Evolutionary conservation across 2,113 vertebrate genomes (phyloP).

Genomic region (Zingel zingel): DNA sequence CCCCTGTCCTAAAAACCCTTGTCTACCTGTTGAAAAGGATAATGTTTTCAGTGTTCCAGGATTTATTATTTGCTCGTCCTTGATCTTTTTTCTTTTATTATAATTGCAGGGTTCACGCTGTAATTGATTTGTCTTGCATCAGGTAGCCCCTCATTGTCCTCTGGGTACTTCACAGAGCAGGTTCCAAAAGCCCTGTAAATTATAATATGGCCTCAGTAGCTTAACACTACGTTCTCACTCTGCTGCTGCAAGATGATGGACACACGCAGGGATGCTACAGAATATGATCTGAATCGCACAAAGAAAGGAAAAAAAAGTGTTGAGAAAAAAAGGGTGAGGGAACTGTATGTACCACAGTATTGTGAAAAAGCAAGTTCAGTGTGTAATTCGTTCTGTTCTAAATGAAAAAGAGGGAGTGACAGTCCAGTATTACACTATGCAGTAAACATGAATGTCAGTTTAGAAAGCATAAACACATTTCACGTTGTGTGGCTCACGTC

Average conservation of each 20-base stretch:
- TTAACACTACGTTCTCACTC: constrained; percentile 19
- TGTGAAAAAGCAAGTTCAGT: constrained; percentile 19
- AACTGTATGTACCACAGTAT: constrained; percentile 3
- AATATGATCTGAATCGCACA: constrained; percentile 28
- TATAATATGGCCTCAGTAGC: constrained; percentile 18
- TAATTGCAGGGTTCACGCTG: background rate
- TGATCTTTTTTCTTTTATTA: constrained; percentile 11
- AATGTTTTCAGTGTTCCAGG: background rate
- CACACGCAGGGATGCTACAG: constrained; percentile 16
- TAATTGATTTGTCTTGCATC: constrained; percentile 42
- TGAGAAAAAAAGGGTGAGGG: background rate
- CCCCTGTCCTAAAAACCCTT: constrained; percentile 16
- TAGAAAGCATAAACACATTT: background rate
- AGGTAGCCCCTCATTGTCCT: constrained; percentile 30
- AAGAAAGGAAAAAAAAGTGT: background rate
- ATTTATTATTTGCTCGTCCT: constrained; percentile 15
- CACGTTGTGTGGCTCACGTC: constrained; percentile 11
- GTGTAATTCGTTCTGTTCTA: background rate
- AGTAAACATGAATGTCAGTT: background rate
- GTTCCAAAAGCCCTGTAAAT: constrained; percentile 37
- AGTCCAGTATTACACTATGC: background rate
- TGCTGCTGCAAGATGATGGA: constrained; percentile 22
- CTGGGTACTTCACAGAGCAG: constrained; percentile 16
- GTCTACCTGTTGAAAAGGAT: constrained; percentile 12
- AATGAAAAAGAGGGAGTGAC: background rate